These are phyloP conservation scores for Pseudomyrmex sp. DNA, from an alignment of 1,140 invertebrate species.

Conservation along the genomic window DNA sequence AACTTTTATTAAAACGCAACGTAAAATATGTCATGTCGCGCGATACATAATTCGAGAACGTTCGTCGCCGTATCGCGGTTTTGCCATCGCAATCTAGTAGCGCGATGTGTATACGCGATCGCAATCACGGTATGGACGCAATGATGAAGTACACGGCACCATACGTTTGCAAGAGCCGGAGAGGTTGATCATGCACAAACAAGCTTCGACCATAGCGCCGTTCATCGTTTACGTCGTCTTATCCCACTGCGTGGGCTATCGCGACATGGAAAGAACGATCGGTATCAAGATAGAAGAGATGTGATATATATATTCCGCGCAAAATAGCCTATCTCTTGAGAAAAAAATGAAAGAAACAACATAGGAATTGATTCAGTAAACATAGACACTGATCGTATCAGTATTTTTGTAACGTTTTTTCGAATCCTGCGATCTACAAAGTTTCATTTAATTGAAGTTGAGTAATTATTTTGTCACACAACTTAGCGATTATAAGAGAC, in stretches of 20 bases:
- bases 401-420: too few species aligned
- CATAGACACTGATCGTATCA: too few species aligned
- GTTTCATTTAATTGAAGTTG: too few species aligned
- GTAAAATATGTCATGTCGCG: too few species aligned
- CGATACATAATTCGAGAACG: not conserved
- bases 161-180: not conserved
- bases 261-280: constrained; percentile 28
- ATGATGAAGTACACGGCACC: constrained; percentile 16
- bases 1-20: not conserved
- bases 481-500: too few species aligned
- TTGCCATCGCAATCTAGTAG: constrained; percentile 24
- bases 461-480: too few species aligned
- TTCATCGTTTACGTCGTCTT: constrained; percentile 27
- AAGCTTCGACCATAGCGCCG: not conserved
- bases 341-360: not conserved
- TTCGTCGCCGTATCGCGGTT: constrained; percentile 5
- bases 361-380: not conserved
- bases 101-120: constrained; percentile 10
- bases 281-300: constrained; percentile 12
- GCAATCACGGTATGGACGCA: constrained; percentile 3
- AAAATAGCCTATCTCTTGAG: too few species aligned
- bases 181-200: constrained; percentile 28
- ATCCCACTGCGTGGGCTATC: constrained; percentile 9
- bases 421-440: too few species aligned
- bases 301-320: not conserved